Evolutionary conservation across 1,140 invertebrate genomes (phyloP), one percentile per base, ranked within the genome.

Genomic region (Ephestia elutella): DNA sequence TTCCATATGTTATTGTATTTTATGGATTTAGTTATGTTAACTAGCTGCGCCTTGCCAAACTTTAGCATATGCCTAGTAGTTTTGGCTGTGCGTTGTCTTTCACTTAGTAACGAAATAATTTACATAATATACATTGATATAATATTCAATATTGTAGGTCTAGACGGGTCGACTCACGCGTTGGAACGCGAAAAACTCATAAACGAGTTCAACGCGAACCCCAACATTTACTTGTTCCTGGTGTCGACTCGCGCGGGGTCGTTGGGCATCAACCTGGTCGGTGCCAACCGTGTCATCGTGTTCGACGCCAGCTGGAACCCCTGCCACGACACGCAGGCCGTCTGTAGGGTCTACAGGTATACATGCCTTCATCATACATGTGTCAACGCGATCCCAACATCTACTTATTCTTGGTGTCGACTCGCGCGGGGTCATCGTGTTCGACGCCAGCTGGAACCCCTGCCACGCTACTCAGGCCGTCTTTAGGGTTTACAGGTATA

Each of bases 361-460:
- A 2, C 7, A 25, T 25, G 21, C 2, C 21, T 25, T 25, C 21
- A 25, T 25, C 21, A 25, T 25, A 25, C 21, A 25, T 3, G 21
- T 25, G 21, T 25, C 21, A 25, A 7, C 2, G 21, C 2, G 21
- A 25, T 25, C 21, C 7, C n/a, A n/a, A n/a, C n/a, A n/a, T n/a
- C n/a, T 25, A 25, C 7, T 25, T 25, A 25, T 25, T 25, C 21
- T 3, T 3, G 2, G 21, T 25, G 21, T 25, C 97, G 0, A 99
- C 98, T 0, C 92, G 97, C 77, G 98, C 98, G 56, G 98, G 98
- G 13, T 99, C 0, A 95, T 99, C 19, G 97, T 99, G 28, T 95
- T 99, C 74, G 98, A 99, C 90, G 98, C 98, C 35, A 98, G 96
- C 3, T 99, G 98, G 98, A 99, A 99, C 90, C 98, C 98, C n/a